Base-by-base conservation (phyloP, 2,888 invertebrate genomes). In the Chydorus sphaericus region DNA sequence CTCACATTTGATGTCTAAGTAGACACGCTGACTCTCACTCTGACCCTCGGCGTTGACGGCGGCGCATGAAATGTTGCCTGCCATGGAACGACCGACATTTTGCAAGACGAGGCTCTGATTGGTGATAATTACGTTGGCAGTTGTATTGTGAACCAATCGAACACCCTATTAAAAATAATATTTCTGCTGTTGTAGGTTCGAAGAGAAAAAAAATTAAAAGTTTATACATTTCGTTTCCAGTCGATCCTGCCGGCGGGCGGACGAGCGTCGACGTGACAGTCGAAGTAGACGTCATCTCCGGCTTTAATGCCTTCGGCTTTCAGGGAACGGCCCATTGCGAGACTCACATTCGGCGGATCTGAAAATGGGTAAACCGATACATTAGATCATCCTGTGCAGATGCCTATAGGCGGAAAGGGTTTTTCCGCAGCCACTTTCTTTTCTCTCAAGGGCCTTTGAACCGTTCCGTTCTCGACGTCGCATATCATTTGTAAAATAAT, bases 151-250 rank as follows among this genome's bases (percentile, higher is more conserved):
- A 16, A 58, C 55, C 31, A 64, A 56, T 56, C 59, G 60, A 63
- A 80, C 81, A 18, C 83, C 82, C 89, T 89, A 71, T 68, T 64
- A 62, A 59, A 60, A 57, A 54, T 20, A n/a, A 48, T 44, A 11
- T 16, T 44, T 44, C 10, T 44, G 8, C 11, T 33, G 8, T 33
- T 33, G 8, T 10, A 33, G 33, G 33, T 36, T 10, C 14, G 23
- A 26, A 44, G 39, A 16, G 16, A 16, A 20, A 57, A 4, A 44
- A 38, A 38, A 7, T 38, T 14, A 48, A 8, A 38, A 29, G 14
- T 16, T 56, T 59, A 49, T 57, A 61, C 62, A 20, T 59, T 59
- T 26, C 63, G 62, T 53, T 61, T 59, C 62, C 62, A 62, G 37
- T 59, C 61, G 14, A 62, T 59, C 33, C 58, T 55, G 51, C 55